A percentile compares a stretch with the other conserved stretches of the same genome.
These are phyloP conservation scores for Corythaixoides concolor DNA, from an alignment of 2,113 vertebrate species.

Conservation along the genomic window DNA sequence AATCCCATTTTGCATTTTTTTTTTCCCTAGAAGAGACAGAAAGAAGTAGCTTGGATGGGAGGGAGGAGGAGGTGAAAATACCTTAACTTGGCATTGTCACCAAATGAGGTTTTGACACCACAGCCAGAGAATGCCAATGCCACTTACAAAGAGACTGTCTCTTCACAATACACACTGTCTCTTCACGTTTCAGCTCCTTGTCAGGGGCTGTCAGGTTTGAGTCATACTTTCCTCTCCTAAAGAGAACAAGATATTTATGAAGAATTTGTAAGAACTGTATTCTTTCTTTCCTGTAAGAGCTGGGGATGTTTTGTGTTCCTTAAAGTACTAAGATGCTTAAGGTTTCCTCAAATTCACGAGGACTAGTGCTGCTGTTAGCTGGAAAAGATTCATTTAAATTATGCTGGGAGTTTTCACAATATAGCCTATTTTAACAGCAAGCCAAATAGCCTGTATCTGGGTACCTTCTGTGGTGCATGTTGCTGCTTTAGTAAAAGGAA, in stretches of 20 bases:
- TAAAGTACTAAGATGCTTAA: background rate
- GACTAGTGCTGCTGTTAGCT: background rate
- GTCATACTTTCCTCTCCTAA: background rate
- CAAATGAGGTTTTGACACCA: background rate
- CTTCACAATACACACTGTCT: background rate
- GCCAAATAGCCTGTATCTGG: background rate
- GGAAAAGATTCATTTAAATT: background rate
- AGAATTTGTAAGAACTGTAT: too few relatives aligned
- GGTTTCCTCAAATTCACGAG: background rate
- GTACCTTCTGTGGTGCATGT: background rate
- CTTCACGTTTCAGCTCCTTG: background rate
- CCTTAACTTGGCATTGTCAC: background rate
- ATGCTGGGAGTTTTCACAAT: background rate
- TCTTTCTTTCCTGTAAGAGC: background rate
- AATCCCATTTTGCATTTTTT: background rate
- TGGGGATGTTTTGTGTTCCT: background rate
- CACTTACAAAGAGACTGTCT: background rate
- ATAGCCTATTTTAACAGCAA: background rate
- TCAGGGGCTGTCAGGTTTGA: background rate
- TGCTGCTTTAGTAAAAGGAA: background rate
- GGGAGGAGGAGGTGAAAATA: background rate
- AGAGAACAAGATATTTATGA: too few relatives aligned
- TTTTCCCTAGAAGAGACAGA: background rate
- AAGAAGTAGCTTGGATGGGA: background rate
- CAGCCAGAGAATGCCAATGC: background rate